Conservation (phyloP, 2,797 vertebrate genomes). For the Pteropus rufus region DNA sequence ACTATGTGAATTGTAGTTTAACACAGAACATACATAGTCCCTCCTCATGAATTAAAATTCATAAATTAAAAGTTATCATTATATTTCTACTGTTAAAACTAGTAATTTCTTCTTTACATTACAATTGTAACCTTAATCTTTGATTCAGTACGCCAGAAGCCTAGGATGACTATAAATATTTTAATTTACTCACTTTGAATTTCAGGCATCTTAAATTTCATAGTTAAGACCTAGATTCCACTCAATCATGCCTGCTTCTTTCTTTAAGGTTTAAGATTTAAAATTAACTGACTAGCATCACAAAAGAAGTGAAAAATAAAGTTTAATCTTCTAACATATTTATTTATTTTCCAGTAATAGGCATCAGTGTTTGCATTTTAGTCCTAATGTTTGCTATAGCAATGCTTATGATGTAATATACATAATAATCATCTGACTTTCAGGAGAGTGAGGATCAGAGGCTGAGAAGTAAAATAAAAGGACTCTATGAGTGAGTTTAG, state of each 20-base stretch:
- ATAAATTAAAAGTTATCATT: neutral
- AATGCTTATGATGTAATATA: constrained; percentile 22
- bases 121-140: constrained; percentile 21
- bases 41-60: constrained; percentile 30
- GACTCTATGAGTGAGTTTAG: neutral
- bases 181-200: constrained; percentile 43
- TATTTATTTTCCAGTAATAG: neutral
- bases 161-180: constrained; percentile 36
- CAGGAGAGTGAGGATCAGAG: neutral
- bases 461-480: neutral
- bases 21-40: neutral
- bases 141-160: neutral
- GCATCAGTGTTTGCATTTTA: neutral
- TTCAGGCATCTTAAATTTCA: constrained; percentile 23
- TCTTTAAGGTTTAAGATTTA: constrained; percentile 23
- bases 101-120: constrained; percentile 38
- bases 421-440: constrained; percentile 17
- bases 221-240: neutral
- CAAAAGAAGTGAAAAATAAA: neutral
- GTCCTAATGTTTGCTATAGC: constrained; percentile 1
- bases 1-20: neutral
- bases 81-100: neutral
- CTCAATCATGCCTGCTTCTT: neutral
- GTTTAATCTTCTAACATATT: constrained; percentile 5
- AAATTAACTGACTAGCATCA: constrained; percentile 10